Evolutionary conservation across 2,113 vertebrate species (phyloP), one percentile per base, ranked within the genome.

Genomic region (Sula dactylatra): DNA sequence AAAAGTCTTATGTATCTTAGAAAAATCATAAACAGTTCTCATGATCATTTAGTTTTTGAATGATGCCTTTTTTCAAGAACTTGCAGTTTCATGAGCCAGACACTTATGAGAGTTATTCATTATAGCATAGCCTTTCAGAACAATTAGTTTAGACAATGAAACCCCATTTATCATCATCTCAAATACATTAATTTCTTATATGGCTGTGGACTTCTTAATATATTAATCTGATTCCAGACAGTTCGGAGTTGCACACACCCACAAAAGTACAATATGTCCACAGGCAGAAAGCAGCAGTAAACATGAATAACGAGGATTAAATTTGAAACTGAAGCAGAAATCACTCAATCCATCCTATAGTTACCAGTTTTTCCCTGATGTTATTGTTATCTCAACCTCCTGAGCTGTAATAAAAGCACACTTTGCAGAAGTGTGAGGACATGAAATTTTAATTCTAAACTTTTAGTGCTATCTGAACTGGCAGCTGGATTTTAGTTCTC

Each of bases 371-470:
- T 91, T 47, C 40, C 36, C 31, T 55, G 25, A 21, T 44, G 19
- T 47, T 44, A 17, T 47, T 61, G 32, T 40, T 47, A 21, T 71
- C 44, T 73, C 52, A 84, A 15, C 10, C 10, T 90, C 52, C 44
- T 88, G 25, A 93, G 20, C 16, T 74, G 7, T 36, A 74, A 71
- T 64, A 82, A 82, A 32, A 87, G 1, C n/a, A 73, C 3, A 50
- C 5, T 84, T 64, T 65, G 32, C 13, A 74, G 16, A 96, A 88
- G 8, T 44, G 4, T 52, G 40, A 85, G 27, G 82, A 76, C 40
- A 72, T 34, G 31, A 70, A 65, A 71, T 77, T 70, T 84, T 86
- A 66, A 90, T 88, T 89, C 70, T 79, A 79, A 88, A 79, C 31
- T 78, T 86, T 29, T 56, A 84, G 36, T 59, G 27, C 8, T 70